These are phyloP conservation scores for Melierax canorus DNA, from an alignment of 2,113 vertebrate genomes.

Conservation along the genomic window DNA sequence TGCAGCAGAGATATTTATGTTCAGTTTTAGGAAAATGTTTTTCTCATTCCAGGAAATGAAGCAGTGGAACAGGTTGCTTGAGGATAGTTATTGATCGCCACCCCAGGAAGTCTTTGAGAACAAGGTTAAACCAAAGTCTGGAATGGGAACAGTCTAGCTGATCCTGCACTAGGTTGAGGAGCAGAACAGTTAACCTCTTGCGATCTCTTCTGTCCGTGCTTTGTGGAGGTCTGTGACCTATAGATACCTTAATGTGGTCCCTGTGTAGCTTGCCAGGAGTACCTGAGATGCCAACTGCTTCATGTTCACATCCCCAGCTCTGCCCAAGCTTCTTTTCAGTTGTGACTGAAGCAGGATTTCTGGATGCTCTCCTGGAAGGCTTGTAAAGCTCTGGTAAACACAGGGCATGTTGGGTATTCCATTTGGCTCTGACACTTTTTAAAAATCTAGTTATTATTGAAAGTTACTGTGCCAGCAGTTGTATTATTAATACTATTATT, in stretches of 20 bases:
- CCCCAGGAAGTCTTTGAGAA: neutral
- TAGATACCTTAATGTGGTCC: neutral
- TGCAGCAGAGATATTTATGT: neutral
- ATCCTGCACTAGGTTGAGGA: neutral
- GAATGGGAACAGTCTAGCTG: neutral
- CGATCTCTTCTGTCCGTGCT: neutral
- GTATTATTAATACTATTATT: conserved; percentile 58
- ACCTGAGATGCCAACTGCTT: neutral
- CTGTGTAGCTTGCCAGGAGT: neutral
- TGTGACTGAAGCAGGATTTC: neutral
- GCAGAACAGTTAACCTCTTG: neutral
- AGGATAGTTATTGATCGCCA: neutral
- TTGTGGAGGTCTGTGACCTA: neutral
- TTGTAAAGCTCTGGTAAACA: neutral
- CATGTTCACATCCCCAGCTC: neutral
- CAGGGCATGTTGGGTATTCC: neutral
- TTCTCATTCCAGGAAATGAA: neutral
- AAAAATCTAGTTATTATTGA: conserved; percentile 29
- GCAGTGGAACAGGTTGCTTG: neutral
- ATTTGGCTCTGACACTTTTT: neutral
- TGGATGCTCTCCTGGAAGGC: neutral
- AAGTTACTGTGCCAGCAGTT: conserved; percentile 14
- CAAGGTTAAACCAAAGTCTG: neutral
- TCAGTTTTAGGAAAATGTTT: neutral
- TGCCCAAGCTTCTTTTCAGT: neutral